Percentiles rank a stretch among this genome's conserved stretches.
Conservation (phyloP, 2,888 invertebrate species). For the Polyploca ridens region DNA sequence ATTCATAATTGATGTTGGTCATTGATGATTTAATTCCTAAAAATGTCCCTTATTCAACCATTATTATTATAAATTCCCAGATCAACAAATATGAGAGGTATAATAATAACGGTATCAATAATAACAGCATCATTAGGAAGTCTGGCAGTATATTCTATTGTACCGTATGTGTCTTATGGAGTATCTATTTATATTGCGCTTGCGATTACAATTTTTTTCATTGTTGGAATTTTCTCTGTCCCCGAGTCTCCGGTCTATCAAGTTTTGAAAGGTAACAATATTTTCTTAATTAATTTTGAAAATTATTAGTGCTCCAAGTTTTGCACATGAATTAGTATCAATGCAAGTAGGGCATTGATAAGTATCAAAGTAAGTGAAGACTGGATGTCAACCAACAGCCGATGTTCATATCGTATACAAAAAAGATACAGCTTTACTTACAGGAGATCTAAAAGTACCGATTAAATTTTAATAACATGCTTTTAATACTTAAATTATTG, state of each 20-base stretch:
- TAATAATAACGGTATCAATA: constrained; percentile 46
- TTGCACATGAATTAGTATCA: no score
- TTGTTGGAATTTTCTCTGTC: constrained; percentile 38
- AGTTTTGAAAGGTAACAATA: constrained; percentile 48
- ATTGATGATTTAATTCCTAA: no score
- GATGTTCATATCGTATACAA: no score
- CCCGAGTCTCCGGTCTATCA: constrained; percentile 56
- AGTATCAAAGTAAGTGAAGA: no score
- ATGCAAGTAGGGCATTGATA: no score
- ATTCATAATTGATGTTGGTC: no score
- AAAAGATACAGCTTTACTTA: no score
- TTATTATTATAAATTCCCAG: constrained; percentile 34
- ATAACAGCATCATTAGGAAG: constrained; percentile 48
- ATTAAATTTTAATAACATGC: no score
- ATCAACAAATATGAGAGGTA: constrained; percentile 53
- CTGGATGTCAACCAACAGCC: no score
- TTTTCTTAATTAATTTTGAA: not conserved
- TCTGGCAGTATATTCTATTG: constrained; percentile 46
- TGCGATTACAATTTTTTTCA: constrained; percentile 37
- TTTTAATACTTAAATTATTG: not conserved
- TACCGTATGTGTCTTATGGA: constrained; percentile 50
- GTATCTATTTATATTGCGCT: constrained; percentile 46
- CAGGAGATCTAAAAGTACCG: no score
- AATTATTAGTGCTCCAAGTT: no score
- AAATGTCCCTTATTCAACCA: no score